Evolutionary conservation across 2,888 invertebrate species (phyloP), one percentile per base, ranked within the genome.

Genomic region (Nemotelus nigrinus): DNA sequence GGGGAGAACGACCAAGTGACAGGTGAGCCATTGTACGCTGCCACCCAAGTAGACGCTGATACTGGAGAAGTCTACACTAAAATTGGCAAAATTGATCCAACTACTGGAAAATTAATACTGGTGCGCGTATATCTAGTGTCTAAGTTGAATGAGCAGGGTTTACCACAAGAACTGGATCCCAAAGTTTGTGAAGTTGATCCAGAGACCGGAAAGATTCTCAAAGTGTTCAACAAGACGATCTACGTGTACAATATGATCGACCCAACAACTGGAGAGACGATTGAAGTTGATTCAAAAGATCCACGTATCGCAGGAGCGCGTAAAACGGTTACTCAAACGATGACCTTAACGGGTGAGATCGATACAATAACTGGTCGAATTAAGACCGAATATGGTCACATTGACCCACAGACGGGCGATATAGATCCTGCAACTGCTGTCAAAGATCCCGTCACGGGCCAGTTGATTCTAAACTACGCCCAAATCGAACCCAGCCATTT

Each of bases 61-160:
- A 91, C 91, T 41, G 93, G 93, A 44, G 92, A 93, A 86, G 92
- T 93, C 71, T 93, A 92, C 85, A 93, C 93, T 4, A 93, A 93
- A 86, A 88, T 93, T 78, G 93, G 92, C 39, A 92, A 90, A 84
- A 90, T 93, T 80, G 93, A 93, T 83, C 91, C 92, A 5, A 90
- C 89, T 84, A 93, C 93, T 0, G 93, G 93, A 80, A 91, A 91
- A 84, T 87, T 93, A 65, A 89, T 93, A 57, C 90, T 93, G 64
- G 88, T 93, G 41, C 90, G 90, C 82, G 91, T 93, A 78, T 91
- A 90, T 84, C 87, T 93, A 80, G 91, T 93, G 81, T 76, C 76
- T 7, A 76, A 64, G 55, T 2, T 57, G 2, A 55, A 76, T 45
- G 44, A 63, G 8, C 41, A 76, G 10, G 76, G 76, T n/a, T n/a